phyloP scores from a whole-genome alignment of 2,888 invertebrate species.

The Metopia argyrocephala region DNA sequence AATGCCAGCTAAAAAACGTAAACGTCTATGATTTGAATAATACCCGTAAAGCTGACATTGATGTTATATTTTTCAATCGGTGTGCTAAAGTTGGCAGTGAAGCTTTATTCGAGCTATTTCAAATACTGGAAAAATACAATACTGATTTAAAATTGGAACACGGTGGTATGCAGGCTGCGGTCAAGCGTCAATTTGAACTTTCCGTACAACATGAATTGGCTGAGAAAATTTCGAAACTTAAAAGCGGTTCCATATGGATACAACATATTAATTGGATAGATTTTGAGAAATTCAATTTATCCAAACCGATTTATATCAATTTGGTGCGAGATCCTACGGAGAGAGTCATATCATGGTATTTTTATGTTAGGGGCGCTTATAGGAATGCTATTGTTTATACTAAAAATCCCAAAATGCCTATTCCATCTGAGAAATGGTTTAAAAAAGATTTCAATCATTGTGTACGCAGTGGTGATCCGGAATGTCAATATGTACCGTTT shows the following conservation, averaged over 20 bases:
- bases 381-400: conserved; percentile 84
- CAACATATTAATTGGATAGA: conserved; percentile 91
- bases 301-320: conserved; percentile 89
- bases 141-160: conserved; percentile 64
- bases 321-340: conserved; percentile 93
- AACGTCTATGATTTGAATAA: conserved; percentile 87
- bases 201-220: conserved; percentile 55
- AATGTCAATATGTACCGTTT: conserved; percentile 86
- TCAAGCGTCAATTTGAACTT: background rate
- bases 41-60: conserved; percentile 84
- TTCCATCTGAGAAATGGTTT: conserved; percentile 69
- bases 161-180: conserved; percentile 57
- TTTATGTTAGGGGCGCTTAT: conserved; percentile 83
- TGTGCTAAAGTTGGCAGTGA: conserved; percentile 84
- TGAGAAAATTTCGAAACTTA: conserved; percentile 82
- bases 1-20: conserved; percentile 80
- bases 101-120: conserved; percentile 89
- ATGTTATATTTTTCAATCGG: conserved; percentile 82
- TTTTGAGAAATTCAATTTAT: conserved; percentile 88
- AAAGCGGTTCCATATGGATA: conserved; percentile 88
- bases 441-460: conserved; percentile 85
- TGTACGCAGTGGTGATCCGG: conserved; percentile 88
- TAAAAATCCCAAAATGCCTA: conserved; percentile 85
- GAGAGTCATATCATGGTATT: conserved; percentile 93
- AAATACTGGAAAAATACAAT: conserved; percentile 77